A percentile compares a stretch with the other conserved stretches of the same genome.
Conservation (phyloP, 2,797 vertebrate genomes). For the Platyrinchus mystaceus region DNA sequence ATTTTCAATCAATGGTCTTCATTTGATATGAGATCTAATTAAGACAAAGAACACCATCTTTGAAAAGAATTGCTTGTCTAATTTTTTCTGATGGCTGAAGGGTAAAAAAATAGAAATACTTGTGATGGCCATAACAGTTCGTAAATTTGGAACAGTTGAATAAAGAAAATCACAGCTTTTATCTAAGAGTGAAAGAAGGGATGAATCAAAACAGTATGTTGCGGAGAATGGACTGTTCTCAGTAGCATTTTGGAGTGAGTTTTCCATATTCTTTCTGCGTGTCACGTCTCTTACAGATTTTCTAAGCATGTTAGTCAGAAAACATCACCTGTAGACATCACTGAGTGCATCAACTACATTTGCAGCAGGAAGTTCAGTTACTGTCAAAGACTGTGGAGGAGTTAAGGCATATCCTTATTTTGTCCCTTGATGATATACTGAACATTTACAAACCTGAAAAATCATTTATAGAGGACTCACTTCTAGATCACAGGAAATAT, state of each 20-base stretch:
- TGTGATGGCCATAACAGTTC: background rate
- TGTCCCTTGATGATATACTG: background rate
- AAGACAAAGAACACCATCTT: background rate
- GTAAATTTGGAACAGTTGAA: background rate
- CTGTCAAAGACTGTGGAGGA: background rate
- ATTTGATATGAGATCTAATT: background rate
- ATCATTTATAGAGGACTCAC: background rate
- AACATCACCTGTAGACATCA: background rate
- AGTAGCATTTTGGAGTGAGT: background rate
- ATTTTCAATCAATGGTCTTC: background rate
- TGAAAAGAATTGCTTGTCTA: background rate
- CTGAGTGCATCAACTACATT: background rate
- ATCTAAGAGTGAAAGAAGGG: background rate
- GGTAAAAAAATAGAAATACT: background rate
- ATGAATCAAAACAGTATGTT: background rate
- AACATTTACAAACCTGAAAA: background rate
- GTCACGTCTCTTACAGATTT: background rate
- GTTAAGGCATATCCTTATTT: background rate
- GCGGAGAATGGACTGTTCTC: background rate
- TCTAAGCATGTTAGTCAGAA: background rate
- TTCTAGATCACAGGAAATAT: background rate
- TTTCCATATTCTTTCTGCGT: background rate
- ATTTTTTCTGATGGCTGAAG: background rate
- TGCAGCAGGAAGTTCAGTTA: background rate
- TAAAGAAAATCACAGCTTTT: background rate